A percentile compares a stretch with the other conserved stretches of the same genome.
Evolutionary conservation across 2,797 vertebrate genomes (phyloP).

Genomic region (Tragelaphus eurycerus): DNA sequence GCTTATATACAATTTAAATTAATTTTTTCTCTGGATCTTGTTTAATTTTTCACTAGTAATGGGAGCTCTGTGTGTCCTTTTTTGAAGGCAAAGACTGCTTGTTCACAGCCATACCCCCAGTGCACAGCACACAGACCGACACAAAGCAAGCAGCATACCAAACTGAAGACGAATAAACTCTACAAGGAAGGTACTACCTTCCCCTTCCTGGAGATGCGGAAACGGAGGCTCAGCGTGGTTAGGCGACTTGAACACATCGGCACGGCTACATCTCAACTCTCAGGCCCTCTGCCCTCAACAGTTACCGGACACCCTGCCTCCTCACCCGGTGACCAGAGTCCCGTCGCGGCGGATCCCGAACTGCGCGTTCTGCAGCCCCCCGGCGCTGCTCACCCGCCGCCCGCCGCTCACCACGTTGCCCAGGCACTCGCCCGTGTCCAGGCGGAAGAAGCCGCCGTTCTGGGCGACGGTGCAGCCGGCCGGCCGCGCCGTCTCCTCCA

Average conservation of each 20-base stretch:
- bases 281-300: background rate
- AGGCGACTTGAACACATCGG: background rate
- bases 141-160: background rate
- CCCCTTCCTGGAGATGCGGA: background rate
- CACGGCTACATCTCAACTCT: background rate
- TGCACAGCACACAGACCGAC: background rate
- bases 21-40: background rate
- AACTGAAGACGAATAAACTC: background rate
- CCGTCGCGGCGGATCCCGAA: conserved; percentile 95
- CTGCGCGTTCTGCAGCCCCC: conserved; percentile 94
- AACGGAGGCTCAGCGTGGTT: background rate
- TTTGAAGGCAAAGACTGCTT: background rate
- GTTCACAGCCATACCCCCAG: background rate
- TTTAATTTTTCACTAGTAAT: background rate
- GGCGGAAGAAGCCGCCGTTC: conserved; percentile 93
- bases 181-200: background rate
- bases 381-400: conserved; percentile 84
- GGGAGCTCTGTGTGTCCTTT: background rate
- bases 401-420: conserved; percentile 93
- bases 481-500: conserved; percentile 84
- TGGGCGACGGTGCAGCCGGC: conserved; percentile 90
- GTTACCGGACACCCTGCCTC: background rate
- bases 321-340: conserved; percentile 95
- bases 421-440: conserved; percentile 79
- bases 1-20: background rate